phyloP scores from a whole-genome alignment of 2,888 invertebrate genomes.

The Eupeodes luniger region DNA sequence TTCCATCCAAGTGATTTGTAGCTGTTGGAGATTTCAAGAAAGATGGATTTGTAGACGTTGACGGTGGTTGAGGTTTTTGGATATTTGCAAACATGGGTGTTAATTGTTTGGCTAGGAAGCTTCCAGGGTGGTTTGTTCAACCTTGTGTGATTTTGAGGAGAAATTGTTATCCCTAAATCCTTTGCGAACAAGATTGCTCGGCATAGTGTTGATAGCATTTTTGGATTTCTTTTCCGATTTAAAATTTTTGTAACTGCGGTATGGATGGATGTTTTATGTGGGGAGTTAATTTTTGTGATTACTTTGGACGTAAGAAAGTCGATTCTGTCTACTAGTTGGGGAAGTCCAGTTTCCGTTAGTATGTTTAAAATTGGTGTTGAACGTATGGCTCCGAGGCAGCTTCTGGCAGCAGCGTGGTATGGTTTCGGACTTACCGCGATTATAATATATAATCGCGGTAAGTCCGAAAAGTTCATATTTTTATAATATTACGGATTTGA shows the following conservation, averaged over 20 bases:
- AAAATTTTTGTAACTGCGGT: not conserved
- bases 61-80: too few species aligned
- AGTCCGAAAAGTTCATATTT: accelerated
- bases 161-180: not conserved
- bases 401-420: too few species aligned
- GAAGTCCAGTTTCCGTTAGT: not conserved
- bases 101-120: too few species aligned
- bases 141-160: not conserved
- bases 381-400: too few species aligned
- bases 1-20: too few species aligned
- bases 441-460: accelerated
- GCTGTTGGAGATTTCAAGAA: too few species aligned
- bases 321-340: not conserved
- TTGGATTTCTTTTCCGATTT: not conserved
- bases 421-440: too few species aligned
- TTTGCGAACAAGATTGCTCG: not conserved
- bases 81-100: too few species aligned
- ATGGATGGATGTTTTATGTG: too few species aligned
- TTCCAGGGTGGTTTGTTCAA: not conserved
- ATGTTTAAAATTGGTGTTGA: too few species aligned
- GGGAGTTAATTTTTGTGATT: not conserved
- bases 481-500: not conserved
- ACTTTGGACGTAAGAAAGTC: not conserved
- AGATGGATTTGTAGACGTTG: too few species aligned
- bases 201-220: not conserved